Percentiles rank a stretch among this genome's conserved stretches.
These are phyloP conservation scores for Acanthoscelides obtectus DNA, from an alignment of 2,888 invertebrate species.

Conservation along the genomic window DNA sequence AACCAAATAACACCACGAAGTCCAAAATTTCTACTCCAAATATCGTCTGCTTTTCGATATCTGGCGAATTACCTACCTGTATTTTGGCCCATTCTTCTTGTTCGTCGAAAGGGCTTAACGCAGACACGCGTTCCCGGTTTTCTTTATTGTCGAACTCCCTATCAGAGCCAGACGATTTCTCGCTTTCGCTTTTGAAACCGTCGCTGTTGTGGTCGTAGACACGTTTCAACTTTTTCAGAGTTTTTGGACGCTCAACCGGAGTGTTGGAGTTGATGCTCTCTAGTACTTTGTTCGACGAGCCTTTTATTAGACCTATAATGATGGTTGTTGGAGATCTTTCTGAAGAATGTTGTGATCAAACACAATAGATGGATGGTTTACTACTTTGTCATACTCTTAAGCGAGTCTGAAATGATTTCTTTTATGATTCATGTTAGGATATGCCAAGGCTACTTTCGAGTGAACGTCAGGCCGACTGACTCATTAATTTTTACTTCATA, in stretches of 20 bases:
- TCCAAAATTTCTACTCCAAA: background rate
- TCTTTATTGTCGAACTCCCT: constrained; percentile 47
- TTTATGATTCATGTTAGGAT: no score
- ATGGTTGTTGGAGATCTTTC: background rate
- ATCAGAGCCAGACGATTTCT: constrained; percentile 44
- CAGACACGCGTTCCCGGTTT: constrained; percentile 52
- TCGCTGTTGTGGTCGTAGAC: constrained; percentile 58
- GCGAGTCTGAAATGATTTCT: no score
- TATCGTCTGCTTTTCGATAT: background rate
- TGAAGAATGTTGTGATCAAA: background rate
- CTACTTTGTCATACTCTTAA: no score
- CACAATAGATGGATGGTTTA: background rate
- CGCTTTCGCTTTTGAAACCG: constrained; percentile 36
- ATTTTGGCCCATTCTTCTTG: constrained; percentile 96
- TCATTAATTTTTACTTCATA: no score
- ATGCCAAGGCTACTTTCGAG: no score
- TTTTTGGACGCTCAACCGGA: constrained; percentile 68
- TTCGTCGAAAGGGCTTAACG: constrained; percentile 87
- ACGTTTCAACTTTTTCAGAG: constrained; percentile 67
- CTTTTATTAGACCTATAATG: constrained; percentile 69
- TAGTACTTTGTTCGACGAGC: constrained; percentile 60
- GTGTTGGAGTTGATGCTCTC: constrained; percentile 54
- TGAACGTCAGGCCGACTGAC: no score
- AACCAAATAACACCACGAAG: background rate
- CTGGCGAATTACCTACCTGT: constrained; percentile 44